Percentiles rank a stretch among this genome's conserved stretches.
phyloP scores from a whole-genome alignment of 2,888 invertebrate genomes.

The Pachliopta kotzebuea region DNA sequence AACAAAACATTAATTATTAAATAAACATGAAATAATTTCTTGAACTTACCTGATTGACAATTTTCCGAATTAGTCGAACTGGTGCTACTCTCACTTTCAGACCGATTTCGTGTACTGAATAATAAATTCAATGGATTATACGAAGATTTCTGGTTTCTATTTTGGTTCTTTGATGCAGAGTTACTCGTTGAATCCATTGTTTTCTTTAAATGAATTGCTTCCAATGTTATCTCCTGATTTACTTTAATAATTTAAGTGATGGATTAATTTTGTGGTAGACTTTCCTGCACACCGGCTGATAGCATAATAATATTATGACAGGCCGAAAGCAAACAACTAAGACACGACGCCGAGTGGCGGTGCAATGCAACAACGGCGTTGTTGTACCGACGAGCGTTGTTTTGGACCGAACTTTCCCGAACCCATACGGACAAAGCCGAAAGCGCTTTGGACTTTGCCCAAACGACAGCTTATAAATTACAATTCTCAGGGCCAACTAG shows the following conservation, averaged over 20 bases:
- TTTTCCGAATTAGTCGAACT: constrained; percentile 57
- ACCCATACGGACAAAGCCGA: constrained; percentile 58
- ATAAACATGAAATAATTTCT: background rate
- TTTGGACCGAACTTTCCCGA: constrained; percentile 66
- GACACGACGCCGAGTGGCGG: constrained; percentile 35
- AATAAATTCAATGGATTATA: constrained; percentile 72
- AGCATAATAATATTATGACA: constrained; percentile 58
- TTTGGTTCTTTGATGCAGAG: constrained; percentile 46
- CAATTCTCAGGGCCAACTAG: constrained; percentile 31
- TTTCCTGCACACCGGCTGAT: constrained; percentile 53
- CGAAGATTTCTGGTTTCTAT: constrained; percentile 44
- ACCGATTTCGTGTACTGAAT: constrained; percentile 61
- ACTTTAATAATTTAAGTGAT: background rate
- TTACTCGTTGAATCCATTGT: constrained; percentile 64
- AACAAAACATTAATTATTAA: background rate
- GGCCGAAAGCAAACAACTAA: constrained; percentile 47
- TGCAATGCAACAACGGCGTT: constrained; percentile 33
- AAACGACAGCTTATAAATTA: constrained; percentile 34
- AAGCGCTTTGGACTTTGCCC: constrained; percentile 57
- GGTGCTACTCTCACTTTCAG: constrained; percentile 70
- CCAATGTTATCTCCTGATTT: background rate
- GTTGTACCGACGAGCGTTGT: constrained; percentile 48
- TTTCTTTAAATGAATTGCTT: constrained; percentile 1
- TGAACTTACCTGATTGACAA: constrained; percentile 59
- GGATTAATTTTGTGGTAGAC: constrained; percentile 30